Conservation (phyloP, 2,888 invertebrate species). For the Archips xylosteana region DNA sequence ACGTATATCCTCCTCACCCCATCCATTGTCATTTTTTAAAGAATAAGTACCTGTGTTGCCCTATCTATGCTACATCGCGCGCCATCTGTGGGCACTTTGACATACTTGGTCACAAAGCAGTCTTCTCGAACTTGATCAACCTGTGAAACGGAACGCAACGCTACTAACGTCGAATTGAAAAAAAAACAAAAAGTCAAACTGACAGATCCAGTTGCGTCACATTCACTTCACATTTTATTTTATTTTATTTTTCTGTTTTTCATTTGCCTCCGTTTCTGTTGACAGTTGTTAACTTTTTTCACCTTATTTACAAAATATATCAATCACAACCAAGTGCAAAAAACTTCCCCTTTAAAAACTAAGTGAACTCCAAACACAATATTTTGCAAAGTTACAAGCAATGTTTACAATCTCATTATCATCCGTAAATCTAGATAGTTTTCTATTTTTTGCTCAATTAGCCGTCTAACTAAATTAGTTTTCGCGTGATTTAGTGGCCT, state of each 20-base stretch:
- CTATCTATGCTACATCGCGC: background rate
- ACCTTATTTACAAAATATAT: background rate
- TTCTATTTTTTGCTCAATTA: background rate
- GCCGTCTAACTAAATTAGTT: conserved; percentile 11
- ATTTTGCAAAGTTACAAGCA: conserved; percentile 12
- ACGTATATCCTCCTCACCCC: too few relatives aligned
- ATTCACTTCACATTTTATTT: conserved; percentile 16
- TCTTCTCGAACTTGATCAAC: conserved; percentile 10
- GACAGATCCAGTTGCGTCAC: conserved; percentile 64
- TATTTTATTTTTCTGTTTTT: conserved; percentile 59
- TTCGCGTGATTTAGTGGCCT: background rate
- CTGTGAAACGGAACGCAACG: conserved; percentile 30
- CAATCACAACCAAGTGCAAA: background rate
- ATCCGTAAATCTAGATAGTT: conserved; percentile 14
- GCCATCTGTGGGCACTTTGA: conserved; percentile 18
- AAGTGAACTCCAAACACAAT: background rate
- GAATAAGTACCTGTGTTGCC: too few relatives aligned
- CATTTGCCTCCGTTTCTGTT: conserved; percentile 57
- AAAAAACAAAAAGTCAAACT: conserved; percentile 39
- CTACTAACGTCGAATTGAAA: background rate
- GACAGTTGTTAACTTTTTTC: conserved; percentile 16
- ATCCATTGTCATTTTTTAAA: too few relatives aligned
- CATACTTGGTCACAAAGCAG: background rate
- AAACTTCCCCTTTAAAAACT: background rate
- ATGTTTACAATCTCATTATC: conserved; percentile 34